phyloP scores from a whole-genome alignment of 2,113 vertebrate species.

The Lamprotornis superbus region DNA sequence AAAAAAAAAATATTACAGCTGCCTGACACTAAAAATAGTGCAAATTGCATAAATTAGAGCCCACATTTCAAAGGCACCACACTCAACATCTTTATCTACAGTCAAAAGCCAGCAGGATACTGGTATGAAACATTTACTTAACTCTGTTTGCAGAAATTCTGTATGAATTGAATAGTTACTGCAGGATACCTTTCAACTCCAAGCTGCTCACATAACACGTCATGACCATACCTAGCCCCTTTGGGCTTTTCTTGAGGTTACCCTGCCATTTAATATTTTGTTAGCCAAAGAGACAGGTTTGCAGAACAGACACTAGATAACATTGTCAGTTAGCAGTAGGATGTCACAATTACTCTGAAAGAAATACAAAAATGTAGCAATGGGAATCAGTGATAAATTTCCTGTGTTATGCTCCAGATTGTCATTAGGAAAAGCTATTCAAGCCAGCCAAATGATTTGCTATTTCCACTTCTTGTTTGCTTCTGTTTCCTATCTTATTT shows the following conservation, averaged over 20 bases:
- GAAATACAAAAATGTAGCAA: slow-evolving; percentile 42
- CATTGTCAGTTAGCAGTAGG: slow-evolving; percentile 61
- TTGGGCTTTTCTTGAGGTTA: slow-evolving; percentile 69
- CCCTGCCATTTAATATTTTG: slow-evolving; percentile 69
- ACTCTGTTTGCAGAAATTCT: slow-evolving; percentile 68
- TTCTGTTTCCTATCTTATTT: slow-evolving; percentile 1
- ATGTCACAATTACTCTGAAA: slow-evolving; percentile 49
- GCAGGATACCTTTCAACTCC: slow-evolving; percentile 73
- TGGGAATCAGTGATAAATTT: slow-evolving; percentile 56
- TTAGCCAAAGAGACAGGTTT: slow-evolving; percentile 57
- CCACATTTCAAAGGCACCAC: slow-evolving; percentile 45
- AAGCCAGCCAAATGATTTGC: not conserved
- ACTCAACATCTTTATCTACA: slow-evolving; percentile 63
- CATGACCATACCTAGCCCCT: slow-evolving; percentile 60
- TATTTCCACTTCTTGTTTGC: slow-evolving; percentile 31
- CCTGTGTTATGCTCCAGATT: slow-evolving; percentile 8
- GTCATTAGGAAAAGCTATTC: slow-evolving; percentile 25
- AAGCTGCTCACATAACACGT: slow-evolving; percentile 66
- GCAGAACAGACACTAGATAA: slow-evolving; percentile 54
- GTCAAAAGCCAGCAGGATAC: slow-evolving; percentile 71
- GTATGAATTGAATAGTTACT: slow-evolving; percentile 72
- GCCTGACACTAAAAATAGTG: slow-evolving; percentile 68
- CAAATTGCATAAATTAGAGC: slow-evolving; percentile 64
- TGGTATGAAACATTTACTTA: slow-evolving; percentile 66
- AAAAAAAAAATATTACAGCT: slow-evolving; percentile 34